Conservation (phyloP, 2,797 vertebrate genomes). For the Megaceryle alcyon region DNA sequence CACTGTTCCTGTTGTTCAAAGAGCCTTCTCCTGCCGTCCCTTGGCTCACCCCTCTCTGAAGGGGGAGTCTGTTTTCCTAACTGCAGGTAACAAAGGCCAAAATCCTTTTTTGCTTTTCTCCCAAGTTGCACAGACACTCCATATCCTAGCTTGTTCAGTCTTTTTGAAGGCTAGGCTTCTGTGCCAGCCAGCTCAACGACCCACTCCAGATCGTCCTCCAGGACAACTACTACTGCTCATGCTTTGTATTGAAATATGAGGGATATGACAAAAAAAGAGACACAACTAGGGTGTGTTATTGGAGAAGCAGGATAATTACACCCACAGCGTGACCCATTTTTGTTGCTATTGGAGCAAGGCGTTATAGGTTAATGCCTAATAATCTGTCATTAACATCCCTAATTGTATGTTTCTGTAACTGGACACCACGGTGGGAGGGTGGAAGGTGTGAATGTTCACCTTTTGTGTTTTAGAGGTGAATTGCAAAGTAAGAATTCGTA, state of each 20-base stretch:
- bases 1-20: background rate
- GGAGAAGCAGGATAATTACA: slow-evolving; percentile 49
- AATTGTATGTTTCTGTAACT: slow-evolving; percentile 44
- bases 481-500: background rate
- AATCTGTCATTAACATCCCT: slow-evolving; percentile 46
- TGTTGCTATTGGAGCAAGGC: slow-evolving; percentile 8
- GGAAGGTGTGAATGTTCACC: background rate
- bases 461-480: slow-evolving; percentile 25
- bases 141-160: background rate
- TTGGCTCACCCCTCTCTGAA: background rate
- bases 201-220: background rate
- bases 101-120: background rate
- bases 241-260: background rate
- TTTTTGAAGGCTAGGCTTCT: background rate
- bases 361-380: slow-evolving; percentile 49
- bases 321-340: slow-evolving; percentile 44
- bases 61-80: background rate
- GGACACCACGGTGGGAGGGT: background rate
- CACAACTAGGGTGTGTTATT: background rate
- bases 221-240: background rate
- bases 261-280: background rate
- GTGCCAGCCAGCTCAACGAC: background rate
- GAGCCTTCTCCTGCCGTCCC: background rate
- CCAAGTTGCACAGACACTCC: background rate
- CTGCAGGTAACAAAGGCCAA: background rate